These are phyloP conservation scores for Brachyhypopomus gauderio DNA, from an alignment of 2,113 vertebrate genomes.

Conservation along the genomic window DNA sequence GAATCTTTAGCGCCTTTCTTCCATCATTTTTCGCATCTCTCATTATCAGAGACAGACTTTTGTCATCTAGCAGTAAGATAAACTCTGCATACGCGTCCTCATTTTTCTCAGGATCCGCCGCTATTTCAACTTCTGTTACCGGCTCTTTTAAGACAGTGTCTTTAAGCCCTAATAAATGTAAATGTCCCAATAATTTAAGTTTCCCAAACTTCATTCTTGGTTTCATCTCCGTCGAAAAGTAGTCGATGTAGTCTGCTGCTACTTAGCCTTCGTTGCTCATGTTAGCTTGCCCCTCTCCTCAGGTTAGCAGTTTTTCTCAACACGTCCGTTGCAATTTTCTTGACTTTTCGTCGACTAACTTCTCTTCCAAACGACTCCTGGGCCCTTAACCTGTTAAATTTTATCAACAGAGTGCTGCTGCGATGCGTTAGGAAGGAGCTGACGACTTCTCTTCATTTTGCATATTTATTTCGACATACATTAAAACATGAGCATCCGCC, in stretches of 20 bases:
- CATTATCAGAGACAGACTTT: conserved; percentile 34
- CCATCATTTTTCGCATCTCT: conserved; percentile 32
- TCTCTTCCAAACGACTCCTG: conserved; percentile 9
- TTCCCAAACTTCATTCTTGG: conserved; percentile 28
- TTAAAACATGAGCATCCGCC: no score
- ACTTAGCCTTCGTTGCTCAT: conserved; percentile 19
- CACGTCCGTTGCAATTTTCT: conserved; percentile 23
- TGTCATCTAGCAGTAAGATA: conserved; percentile 41
- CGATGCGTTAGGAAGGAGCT: no score
- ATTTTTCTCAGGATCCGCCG: background rate
- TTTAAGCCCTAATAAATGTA: conserved; percentile 29
- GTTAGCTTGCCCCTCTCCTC: background rate
- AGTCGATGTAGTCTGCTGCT: conserved; percentile 20
- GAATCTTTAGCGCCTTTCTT: conserved; percentile 32
- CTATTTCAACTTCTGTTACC: background rate
- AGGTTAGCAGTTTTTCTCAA: background rate
- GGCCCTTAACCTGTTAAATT: conserved; percentile 46
- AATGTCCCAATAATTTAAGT: conserved; percentile 37
- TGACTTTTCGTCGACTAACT: background rate
- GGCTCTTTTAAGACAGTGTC: conserved; percentile 15
- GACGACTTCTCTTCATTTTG: no score
- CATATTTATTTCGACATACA: no score
- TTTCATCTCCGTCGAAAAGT: conserved; percentile 28
- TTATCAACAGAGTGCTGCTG: no score
- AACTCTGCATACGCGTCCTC: conserved; percentile 37